A percentile compares a stretch with the other conserved stretches of the same genome.
phyloP scores from a whole-genome alignment of 2,888 invertebrate genomes.

The Syritta pipiens region DNA sequence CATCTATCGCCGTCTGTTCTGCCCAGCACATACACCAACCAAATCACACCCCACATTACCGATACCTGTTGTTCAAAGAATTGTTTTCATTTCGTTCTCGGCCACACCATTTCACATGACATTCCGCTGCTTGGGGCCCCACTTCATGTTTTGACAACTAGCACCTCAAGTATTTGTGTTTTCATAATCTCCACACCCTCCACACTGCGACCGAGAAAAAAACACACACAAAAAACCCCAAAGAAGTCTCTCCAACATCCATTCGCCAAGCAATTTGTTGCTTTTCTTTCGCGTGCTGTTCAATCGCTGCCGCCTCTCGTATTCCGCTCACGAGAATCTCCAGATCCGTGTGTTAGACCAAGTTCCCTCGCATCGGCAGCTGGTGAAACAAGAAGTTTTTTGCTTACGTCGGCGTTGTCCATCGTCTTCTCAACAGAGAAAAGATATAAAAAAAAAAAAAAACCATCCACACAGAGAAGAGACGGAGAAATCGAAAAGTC shows the following conservation, averaged over 20 bases:
- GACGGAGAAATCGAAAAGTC: conserved; percentile 39
- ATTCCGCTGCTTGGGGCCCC: conserved; percentile 37
- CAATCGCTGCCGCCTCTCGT: conserved; percentile 1
- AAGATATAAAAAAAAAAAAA: background rate
- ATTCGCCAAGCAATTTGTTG: conserved; percentile 55
- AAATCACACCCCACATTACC: conserved; percentile 5
- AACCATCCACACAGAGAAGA: background rate
- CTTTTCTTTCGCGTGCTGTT: conserved; percentile 28
- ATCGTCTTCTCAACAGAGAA: background rate
- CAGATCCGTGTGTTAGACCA: conserved; percentile 5
- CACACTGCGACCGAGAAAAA: conserved; percentile 29
- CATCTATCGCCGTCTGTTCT: conserved; percentile 1
- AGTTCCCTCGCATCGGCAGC: conserved; percentile 6
- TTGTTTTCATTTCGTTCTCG: conserved; percentile 30
- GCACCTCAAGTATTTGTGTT: conserved; percentile 23
- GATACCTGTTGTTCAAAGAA: conserved; percentile 56
- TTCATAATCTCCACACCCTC: conserved; percentile 16
- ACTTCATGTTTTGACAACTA: conserved; percentile 39
- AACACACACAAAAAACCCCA: conserved; percentile 3
- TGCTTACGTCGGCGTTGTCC: conserved; percentile 49
- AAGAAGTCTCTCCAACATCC: conserved; percentile 22
- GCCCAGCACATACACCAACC: conserved; percentile 11
- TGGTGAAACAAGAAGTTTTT: conserved; percentile 26
- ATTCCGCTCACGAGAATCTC: background rate
- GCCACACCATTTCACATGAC: conserved; percentile 39